Percentiles rank a stretch among this genome's conserved stretches.
Conservation (phyloP, 2,888 invertebrate genomes). For the Apodemia mormo region DNA sequence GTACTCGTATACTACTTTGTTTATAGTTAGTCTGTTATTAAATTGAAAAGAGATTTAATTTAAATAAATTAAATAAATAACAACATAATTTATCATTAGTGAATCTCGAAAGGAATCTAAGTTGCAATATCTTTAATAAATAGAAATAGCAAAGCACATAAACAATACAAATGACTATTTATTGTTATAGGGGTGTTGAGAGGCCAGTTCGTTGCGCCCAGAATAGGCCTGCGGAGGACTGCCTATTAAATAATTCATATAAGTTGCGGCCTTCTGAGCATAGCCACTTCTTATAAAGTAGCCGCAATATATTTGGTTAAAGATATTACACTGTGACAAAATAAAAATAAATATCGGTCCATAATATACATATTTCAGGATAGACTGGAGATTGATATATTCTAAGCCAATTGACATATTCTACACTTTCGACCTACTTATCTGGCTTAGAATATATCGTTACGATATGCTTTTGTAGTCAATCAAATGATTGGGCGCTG, state of each 20-base stretch:
- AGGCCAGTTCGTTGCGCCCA: constrained; percentile 6
- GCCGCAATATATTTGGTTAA: constrained; percentile 15
- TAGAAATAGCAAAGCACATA: constrained; percentile 14
- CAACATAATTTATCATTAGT: neutral
- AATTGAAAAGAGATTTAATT: no score
- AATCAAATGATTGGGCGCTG: no score
- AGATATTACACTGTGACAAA: constrained; percentile 15
- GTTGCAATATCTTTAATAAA: constrained; percentile 5
- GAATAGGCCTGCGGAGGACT: constrained; percentile 21
- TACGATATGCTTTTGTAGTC: no score
- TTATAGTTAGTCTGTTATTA: no score
- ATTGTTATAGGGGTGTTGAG: constrained; percentile 17
- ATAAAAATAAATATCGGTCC: constrained; percentile 9
- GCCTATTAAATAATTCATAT: constrained; percentile 26
- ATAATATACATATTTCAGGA: no score
- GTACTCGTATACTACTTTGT: no score
- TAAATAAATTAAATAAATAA: no score
- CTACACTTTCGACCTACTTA: no score
- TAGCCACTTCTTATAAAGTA: constrained; percentile 18
- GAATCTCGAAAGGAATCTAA: neutral
- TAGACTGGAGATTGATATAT: no score
- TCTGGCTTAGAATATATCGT: no score
- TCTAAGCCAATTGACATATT: no score
- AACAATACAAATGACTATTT: constrained; percentile 15
- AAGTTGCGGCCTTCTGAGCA: constrained; percentile 15